These are phyloP conservation scores for Diorhabda elongata DNA, from an alignment of 1,140 invertebrate species.

Conservation along the genomic window DNA sequence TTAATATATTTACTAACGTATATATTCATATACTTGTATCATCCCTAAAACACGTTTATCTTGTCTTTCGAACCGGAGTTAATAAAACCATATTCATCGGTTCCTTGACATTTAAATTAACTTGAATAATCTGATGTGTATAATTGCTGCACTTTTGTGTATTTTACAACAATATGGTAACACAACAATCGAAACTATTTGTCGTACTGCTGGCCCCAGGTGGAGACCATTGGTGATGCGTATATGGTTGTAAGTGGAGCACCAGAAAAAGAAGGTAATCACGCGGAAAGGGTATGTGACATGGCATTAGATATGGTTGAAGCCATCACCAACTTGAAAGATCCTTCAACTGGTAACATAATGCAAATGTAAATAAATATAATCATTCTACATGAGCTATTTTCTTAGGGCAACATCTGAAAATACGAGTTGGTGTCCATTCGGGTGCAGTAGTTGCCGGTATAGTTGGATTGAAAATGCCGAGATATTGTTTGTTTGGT, in stretches of 20 bases:
- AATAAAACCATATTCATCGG: too few relatives aligned
- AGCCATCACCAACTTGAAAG: slow-evolving; percentile 83
- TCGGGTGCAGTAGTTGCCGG: slow-evolving; percentile 90
- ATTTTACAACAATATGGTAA: slow-evolving; percentile 20
- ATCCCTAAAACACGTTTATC: too few relatives aligned
- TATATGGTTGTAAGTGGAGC: slow-evolving; percentile 97
- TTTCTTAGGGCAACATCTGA: slow-evolving; percentile 71
- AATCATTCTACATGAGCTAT: neutral
- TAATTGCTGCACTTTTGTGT: slow-evolving; percentile 17
- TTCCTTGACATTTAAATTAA: too few relatives aligned
- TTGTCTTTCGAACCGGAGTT: too few relatives aligned
- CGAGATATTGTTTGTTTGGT: slow-evolving; percentile 84
- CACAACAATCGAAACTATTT: slow-evolving; percentile 11
- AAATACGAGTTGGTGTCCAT: slow-evolving; percentile 86
- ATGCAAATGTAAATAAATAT: neutral
- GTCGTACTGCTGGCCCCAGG: slow-evolving; percentile 53
- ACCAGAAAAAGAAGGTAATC: slow-evolving; percentile 82
- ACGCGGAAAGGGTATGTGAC: slow-evolving; percentile 90
- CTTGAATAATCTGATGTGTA: neutral
- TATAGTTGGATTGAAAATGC: slow-evolving; percentile 94
- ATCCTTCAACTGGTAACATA: slow-evolving; percentile 75
- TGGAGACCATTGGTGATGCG: slow-evolving; percentile 95
- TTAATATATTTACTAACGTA: too few relatives aligned
- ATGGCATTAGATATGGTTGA: slow-evolving; percentile 97
- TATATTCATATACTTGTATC: too few relatives aligned